Base-by-base conservation (phyloP, 2,888 invertebrate genomes). In the Cantharis lateralis region DNA sequence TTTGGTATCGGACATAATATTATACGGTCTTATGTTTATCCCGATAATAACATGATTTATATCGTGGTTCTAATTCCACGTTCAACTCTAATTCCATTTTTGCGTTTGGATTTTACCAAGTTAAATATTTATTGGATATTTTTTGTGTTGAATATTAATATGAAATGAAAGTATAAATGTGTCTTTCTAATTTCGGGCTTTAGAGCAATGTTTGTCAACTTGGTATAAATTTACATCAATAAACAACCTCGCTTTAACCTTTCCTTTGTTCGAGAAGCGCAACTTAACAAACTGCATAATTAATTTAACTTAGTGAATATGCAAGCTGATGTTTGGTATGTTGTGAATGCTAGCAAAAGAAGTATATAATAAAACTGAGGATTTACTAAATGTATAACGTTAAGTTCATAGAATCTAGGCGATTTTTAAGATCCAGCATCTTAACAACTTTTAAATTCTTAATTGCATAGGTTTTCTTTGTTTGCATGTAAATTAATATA, bases 241-340 rank as follows among this genome's bases (percentile, higher is more conserved):
- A 66, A 66, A 20, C 64, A 20, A 66, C 18, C 64, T 11, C 64
- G 24, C 64, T 66, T 66, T 66, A 64, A 61, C 62, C 28, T 70
- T 61, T 68, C 68, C 75, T 75, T 75, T 75, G 75, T 71, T 75
- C 71, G 64, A 66, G 68, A 62, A 66, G 75, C 70, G 66, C 32
- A 64, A 68, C 28, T 70, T 74, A 68, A 16, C 62, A 74, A 66
- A 74, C 69, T 74, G 70, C 69, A 74, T 74, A 74, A 74, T 74
- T 74, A 74, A 74, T 70, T 69, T 70, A 70, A 68, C 64, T 69
- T 62, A 63, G 69, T 70, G 70, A 74, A 74, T 70, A 70, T 28
- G 28, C 62, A 69, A 72, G 64, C 24, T 66, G 64, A 48, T 48
- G 48, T 48, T 48, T 48, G 48, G 48, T 48, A 48, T 48, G 48